Evolutionary conservation across 2,113 vertebrate genomes (phyloP).

Genomic region (Dendrocopos noguchii): DNA sequence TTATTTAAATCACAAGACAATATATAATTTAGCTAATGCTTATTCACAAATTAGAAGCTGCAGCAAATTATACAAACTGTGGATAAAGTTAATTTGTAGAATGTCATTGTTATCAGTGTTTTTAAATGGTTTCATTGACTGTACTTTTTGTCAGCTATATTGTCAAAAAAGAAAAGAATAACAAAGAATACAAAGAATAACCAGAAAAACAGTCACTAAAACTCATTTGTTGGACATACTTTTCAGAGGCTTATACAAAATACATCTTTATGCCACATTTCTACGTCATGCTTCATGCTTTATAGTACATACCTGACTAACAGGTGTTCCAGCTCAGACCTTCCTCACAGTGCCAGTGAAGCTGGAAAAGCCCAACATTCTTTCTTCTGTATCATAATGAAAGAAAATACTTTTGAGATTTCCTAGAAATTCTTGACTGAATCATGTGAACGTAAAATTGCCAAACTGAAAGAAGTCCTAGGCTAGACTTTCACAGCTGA

Average conservation of each 20-base stretch:
- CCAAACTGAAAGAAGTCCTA: background rate
- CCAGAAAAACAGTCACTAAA: background rate
- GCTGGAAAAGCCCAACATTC: background rate
- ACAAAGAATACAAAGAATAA: background rate
- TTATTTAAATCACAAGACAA: background rate
- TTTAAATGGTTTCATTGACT: background rate
- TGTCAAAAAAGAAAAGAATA: no score
- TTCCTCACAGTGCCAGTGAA: background rate
- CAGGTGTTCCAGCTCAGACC: background rate
- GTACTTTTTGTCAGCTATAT: background rate
- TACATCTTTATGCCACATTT: background rate
- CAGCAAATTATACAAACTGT: background rate
- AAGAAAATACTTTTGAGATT: background rate
- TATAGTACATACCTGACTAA: background rate
- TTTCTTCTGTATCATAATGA: background rate
- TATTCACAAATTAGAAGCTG: background rate
- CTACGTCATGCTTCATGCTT: background rate
- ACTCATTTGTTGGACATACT: background rate
- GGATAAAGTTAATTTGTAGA: background rate
- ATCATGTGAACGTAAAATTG: background rate
- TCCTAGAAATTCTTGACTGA: background rate
- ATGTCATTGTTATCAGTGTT: background rate
- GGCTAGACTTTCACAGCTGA: background rate
- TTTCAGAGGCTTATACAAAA: background rate
- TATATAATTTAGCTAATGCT: background rate